phyloP scores from a whole-genome alignment of 1,140 invertebrate species.

The Ceratina australensis region DNA sequence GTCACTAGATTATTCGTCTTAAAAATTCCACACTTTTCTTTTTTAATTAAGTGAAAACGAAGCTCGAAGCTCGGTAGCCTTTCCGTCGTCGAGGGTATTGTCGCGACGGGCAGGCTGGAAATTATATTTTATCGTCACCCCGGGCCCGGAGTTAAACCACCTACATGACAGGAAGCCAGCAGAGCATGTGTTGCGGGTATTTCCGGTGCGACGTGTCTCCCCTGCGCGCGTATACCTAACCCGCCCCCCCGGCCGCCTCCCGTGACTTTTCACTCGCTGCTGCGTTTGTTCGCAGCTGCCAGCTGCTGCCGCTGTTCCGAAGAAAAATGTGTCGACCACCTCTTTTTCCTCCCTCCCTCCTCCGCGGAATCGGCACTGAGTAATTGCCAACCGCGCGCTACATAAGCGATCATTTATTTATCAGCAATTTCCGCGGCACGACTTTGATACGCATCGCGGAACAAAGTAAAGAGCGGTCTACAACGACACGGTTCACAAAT shows the following conservation, averaged over 20 bases:
- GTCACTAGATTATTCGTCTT: no score
- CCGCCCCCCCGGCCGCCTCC: slow-evolving; percentile 11
- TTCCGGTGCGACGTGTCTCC: slow-evolving; percentile 52
- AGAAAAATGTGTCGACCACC: slow-evolving; percentile 30
- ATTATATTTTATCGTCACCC: slow-evolving; percentile 51
- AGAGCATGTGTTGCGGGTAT: slow-evolving; percentile 55
- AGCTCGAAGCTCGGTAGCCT: neutral
- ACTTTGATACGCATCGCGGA: no score
- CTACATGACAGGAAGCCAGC: slow-evolving; percentile 53
- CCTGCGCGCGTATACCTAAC: slow-evolving; percentile 8
- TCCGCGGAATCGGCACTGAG: neutral
- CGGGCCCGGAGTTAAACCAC: slow-evolving; percentile 49
- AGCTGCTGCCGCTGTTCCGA: slow-evolving; percentile 36
- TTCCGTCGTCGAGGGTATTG: no score
- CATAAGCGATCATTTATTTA: no score
- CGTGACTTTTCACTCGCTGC: slow-evolving; percentile 45
- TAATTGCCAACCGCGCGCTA: neutral
- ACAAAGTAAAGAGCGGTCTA: no score
- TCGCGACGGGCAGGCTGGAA: slow-evolving; percentile 17
- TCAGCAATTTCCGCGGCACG: no score
- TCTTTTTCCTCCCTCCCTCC: neutral
- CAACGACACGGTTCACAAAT: no score
- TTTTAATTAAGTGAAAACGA: neutral
- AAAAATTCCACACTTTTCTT: neutral
- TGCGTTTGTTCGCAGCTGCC: slow-evolving; percentile 32